These are phyloP conservation scores for Pseudois nayaur DNA, from an alignment of 2,113 vertebrate genomes.

Conservation along the genomic window DNA sequence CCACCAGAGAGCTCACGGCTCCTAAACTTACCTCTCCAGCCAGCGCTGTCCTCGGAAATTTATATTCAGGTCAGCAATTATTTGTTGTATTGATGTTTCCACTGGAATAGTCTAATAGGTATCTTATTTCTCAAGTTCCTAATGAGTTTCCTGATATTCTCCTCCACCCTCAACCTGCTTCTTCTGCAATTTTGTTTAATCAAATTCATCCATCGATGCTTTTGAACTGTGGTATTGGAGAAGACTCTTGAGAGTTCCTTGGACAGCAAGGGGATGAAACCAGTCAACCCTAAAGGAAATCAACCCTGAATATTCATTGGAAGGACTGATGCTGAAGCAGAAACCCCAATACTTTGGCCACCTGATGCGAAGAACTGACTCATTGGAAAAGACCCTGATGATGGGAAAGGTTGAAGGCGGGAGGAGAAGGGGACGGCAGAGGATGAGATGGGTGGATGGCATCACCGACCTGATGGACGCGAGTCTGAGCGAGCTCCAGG, in stretches of 20 bases:
- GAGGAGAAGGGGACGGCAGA: not conserved
- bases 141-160: rapidly evolving
- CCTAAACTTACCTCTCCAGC: rapidly evolving
- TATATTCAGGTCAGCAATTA: rapidly evolving
- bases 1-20: rapidly evolving
- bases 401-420: not conserved
- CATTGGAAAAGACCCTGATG: not conserved
- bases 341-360: not conserved
- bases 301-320: not conserved
- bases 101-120: rapidly evolving
- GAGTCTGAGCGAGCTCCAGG: no score
- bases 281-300: not conserved
- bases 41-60: rapidly evolving
- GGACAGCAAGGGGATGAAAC: not conserved
- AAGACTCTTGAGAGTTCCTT: not conserved
- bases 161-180: rapidly evolving
- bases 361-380: not conserved
- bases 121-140: not conserved
- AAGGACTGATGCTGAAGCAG: not conserved
- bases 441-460: not conserved
- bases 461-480: not conserved
- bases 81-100: not conserved
- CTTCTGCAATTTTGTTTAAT: not conserved
- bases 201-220: not conserved
- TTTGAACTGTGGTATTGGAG: not conserved